phyloP scores from a whole-genome alignment of 1,140 invertebrate species.

The Euura saliciscinereae region DNA sequence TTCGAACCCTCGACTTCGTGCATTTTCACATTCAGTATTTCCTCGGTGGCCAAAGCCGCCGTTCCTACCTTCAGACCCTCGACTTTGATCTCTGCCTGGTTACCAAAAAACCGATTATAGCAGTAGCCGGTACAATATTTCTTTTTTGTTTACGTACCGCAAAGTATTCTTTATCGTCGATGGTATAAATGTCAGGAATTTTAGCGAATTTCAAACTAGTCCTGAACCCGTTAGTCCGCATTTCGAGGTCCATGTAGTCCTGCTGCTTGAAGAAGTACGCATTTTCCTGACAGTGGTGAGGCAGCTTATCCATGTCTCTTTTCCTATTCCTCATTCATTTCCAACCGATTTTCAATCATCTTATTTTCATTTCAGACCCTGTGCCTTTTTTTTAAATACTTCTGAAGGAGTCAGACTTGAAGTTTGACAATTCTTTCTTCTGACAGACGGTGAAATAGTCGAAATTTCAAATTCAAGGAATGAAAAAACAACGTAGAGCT shows the following conservation, averaged over 20 bases:
- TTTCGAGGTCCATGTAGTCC: conserved; percentile 32
- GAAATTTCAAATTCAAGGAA: too few relatives aligned
- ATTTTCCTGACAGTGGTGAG: conserved; percentile 29
- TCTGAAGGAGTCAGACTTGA: too few relatives aligned
- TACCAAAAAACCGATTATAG: not conserved
- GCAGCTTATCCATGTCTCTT: conserved; percentile 14
- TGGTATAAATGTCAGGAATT: conserved; percentile 30
- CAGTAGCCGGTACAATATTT: not conserved
- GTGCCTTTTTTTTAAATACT: too few relatives aligned
- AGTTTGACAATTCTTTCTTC: too few relatives aligned
- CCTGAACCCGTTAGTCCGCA: conserved; percentile 23
- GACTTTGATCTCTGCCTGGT: conserved; percentile 32
- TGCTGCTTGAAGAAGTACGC: conserved; percentile 21
- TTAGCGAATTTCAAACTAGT: conserved; percentile 27
- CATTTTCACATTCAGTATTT: conserved; percentile 33
- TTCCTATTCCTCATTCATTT: too few relatives aligned
- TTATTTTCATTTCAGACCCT: too few relatives aligned
- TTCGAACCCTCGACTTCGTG: conserved; percentile 22
- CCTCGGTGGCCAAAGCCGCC: conserved; percentile 28
- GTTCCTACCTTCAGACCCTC: conserved; percentile 34
- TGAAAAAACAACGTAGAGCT: too few relatives aligned
- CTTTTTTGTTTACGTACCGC: conserved; percentile 20
- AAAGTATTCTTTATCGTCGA: conserved; percentile 30
- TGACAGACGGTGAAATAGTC: too few relatives aligned
- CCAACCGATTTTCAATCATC: too few relatives aligned